Percentiles rank a stretch among this genome's conserved stretches.
Conservation (phyloP, 2,888 invertebrate genomes). For the Agriopis marginaria region DNA sequence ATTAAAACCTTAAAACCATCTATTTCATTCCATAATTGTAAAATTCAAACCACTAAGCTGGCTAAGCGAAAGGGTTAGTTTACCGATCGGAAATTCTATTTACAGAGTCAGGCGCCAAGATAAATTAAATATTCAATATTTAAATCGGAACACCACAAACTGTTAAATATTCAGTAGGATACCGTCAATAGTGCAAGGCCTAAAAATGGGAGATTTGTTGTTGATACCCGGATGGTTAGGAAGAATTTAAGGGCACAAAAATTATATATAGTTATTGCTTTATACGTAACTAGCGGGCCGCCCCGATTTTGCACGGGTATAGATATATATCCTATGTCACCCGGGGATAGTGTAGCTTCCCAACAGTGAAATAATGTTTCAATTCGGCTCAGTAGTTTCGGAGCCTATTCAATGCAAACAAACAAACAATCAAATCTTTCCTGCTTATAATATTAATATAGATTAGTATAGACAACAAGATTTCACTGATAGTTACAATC, state of each 20-base stretch:
- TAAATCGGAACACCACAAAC: slow-evolving; percentile 59
- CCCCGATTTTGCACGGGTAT: no score
- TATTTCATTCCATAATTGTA: slow-evolving; percentile 4
- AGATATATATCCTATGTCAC: no score
- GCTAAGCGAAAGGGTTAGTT: slow-evolving; percentile 20
- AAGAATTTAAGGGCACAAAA: not conserved
- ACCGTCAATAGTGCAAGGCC: slow-evolving; percentile 55
- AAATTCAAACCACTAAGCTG: slow-evolving; percentile 23
- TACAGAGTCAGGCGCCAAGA: slow-evolving; percentile 26
- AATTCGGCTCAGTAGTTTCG: no score
- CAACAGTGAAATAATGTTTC: no score
- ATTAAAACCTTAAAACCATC: not conserved
- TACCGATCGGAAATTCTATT: slow-evolving; percentile 34
- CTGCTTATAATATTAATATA: no score
- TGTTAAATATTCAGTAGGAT: slow-evolving; percentile 62
- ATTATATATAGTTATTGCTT: not conserved
- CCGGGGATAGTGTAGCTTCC: no score
- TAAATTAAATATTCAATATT: slow-evolving; percentile 61
- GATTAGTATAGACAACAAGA: no score
- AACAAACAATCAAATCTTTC: no score
- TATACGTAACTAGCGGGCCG: no score
- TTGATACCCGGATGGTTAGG: slow-evolving; percentile 11
- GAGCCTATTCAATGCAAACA: no score
- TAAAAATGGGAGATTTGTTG: slow-evolving; percentile 38
- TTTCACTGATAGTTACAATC: no score